Conservation (phyloP, 2,113 vertebrate species). For the Benitochromis conjunctus region DNA sequence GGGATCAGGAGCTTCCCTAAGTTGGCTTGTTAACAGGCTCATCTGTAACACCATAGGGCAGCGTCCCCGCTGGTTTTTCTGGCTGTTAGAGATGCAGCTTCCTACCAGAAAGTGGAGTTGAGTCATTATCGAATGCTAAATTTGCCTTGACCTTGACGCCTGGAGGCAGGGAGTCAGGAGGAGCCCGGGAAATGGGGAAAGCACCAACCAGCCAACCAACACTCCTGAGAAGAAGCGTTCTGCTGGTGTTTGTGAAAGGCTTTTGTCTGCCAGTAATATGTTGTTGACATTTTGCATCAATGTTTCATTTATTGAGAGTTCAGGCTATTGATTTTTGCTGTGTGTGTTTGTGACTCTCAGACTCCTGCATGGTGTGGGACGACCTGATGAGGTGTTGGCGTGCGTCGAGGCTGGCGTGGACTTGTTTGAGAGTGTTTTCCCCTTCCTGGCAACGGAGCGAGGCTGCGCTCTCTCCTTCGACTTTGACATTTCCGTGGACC, state of each 20-base stretch:
- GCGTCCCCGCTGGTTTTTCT: not conserved
- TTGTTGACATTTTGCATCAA: not conserved
- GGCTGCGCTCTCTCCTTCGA: constrained; percentile 87
- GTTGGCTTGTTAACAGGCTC: not conserved
- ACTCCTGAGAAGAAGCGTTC: not conserved
- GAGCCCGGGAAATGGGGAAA: not conserved
- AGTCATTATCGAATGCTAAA: constrained; percentile 55
- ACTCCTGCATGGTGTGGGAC: constrained; percentile 85
- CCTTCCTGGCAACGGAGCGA: constrained; percentile 89
- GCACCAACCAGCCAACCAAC: not conserved
- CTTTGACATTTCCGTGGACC: constrained; percentile 73
- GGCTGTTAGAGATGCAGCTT: constrained; percentile 15
- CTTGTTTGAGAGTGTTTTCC: constrained; percentile 93
- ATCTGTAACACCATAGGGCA: constrained; percentile 2
- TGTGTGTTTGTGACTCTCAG: constrained; percentile 57
- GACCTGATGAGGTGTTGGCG: constrained; percentile 87
- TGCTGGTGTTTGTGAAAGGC: not conserved
- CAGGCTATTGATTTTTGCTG: not conserved
- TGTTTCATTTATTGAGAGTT: not conserved
- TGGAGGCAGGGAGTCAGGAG: constrained; percentile 17
- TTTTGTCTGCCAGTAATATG: not conserved
- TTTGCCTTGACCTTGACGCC: constrained; percentile 39
- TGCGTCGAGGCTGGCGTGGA: constrained; percentile 90
- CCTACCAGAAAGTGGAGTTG: constrained; percentile 2
- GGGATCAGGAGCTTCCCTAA: not conserved